These are phyloP conservation scores for Regulus satrapa DNA, from an alignment of 2,113 vertebrate species.

Conservation along the genomic window DNA sequence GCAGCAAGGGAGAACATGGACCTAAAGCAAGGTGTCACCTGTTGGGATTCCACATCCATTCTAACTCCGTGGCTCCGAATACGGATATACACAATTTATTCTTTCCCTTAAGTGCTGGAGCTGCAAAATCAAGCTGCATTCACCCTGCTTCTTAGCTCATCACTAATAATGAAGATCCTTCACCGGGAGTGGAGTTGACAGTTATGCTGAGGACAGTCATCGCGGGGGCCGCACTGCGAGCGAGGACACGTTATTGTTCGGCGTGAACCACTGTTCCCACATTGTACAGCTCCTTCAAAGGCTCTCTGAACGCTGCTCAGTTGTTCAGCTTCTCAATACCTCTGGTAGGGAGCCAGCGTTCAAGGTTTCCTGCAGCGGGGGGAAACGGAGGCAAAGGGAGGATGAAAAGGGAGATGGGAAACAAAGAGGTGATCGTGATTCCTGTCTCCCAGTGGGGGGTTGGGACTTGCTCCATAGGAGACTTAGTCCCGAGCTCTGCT, in stretches of 20 bases:
- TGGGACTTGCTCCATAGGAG: background rate
- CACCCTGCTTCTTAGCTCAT: conserved; percentile 28
- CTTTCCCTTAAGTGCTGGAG: background rate
- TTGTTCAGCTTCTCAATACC: conserved; percentile 7
- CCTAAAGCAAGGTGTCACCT: background rate
- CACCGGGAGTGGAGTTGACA: conserved; percentile 14
- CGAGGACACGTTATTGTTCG: background rate
- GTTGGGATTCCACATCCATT: background rate
- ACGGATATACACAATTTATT: background rate
- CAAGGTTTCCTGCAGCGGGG: background rate
- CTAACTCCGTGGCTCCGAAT: background rate
- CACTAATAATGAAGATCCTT: conserved; percentile 61
- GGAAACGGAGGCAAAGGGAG: background rate
- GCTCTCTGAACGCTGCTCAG: conserved; percentile 14
- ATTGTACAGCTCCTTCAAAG: background rate
- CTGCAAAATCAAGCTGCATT: conserved; percentile 61
- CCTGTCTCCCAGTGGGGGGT: background rate
- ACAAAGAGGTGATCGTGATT: background rate
- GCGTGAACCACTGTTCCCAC: background rate
- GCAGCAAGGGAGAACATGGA: background rate
- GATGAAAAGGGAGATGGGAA: background rate
- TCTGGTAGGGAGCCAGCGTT: background rate
- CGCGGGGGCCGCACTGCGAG: background rate
- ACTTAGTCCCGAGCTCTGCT: background rate
- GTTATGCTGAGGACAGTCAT: conserved; percentile 55